Percentiles rank a stretch among this genome's conserved stretches.
phyloP scores from a whole-genome alignment of 53 echinoderm and acorn worm genomes.

The Zoroaster sp. region DNA sequence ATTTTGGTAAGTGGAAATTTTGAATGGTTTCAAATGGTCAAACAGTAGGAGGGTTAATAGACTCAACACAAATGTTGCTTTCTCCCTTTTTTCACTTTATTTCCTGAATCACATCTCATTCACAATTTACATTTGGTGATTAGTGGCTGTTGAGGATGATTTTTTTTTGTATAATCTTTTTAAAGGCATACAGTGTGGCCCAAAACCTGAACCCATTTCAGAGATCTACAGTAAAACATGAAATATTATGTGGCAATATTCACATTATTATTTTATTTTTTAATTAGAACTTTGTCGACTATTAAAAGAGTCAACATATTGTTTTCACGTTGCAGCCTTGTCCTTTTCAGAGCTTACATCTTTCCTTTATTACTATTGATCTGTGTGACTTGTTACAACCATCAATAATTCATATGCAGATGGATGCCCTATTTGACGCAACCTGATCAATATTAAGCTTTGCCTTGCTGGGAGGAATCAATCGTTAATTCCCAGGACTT shows the following conservation, averaged over 20 bases:
- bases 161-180: no score
- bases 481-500: constrained; percentile 1
- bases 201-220: no score
- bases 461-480: constrained; percentile 18
- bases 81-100: neutral
- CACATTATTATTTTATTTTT: no score
- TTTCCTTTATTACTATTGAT: constrained; percentile 21
- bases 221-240: no score
- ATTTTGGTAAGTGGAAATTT: no score
- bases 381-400: constrained; percentile 26
- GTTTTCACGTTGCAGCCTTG: neutral
- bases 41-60: no score
- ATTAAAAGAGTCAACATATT: neutral
- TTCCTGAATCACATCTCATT: neutral
- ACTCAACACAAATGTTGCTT: neutral
- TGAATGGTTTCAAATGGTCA: no score
- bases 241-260: no score
- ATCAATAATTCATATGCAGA: constrained; percentile 42
- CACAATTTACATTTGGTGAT: neutral
- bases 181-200: no score
- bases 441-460: neutral
- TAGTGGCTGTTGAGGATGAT: no score
- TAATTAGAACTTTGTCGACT: neutral
- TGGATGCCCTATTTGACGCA: neutral
- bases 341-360: neutral